A percentile compares a stretch with the other conserved stretches of the same genome.
These are phyloP conservation scores for Apodemus speciosus DNA, from an alignment of 2,113 vertebrate genomes.

Conservation along the genomic window DNA sequence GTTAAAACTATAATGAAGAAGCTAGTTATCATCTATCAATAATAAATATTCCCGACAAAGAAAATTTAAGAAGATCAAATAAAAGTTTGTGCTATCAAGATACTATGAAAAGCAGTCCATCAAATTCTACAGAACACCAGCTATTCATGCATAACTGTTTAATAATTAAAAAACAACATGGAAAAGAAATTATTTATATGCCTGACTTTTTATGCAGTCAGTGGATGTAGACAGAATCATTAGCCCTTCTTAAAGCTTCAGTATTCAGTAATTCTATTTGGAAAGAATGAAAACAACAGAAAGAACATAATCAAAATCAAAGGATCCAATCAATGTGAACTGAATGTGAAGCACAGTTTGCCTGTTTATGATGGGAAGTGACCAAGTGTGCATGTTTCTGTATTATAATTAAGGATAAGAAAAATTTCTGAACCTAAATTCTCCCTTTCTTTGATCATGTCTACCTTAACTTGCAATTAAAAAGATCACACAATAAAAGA, in stretches of 20 bases:
- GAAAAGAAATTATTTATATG: conserved; percentile 17
- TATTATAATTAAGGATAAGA: conserved; percentile 43
- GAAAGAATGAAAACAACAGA: conserved; percentile 32
- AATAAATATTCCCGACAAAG: conserved; percentile 52
- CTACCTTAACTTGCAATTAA: conserved; percentile 52
- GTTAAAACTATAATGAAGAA: conserved; percentile 63
- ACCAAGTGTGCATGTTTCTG: not conserved
- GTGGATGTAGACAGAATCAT: not conserved
- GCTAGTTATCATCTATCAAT: conserved; percentile 71
- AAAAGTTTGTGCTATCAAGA: conserved; percentile 19
- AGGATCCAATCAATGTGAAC: conserved; percentile 48
- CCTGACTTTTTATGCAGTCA: not conserved
- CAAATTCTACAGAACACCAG: not conserved
- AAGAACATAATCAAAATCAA: conserved; percentile 58
- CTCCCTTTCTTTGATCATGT: conserved; percentile 2
- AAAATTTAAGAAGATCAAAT: conserved; percentile 24
- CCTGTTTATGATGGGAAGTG: conserved; percentile 45
- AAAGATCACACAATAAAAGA: conserved; percentile 50
- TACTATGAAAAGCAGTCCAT: not conserved
- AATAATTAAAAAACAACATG: conserved; percentile 24
- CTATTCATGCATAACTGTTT: not conserved
- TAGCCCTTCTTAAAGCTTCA: not conserved
- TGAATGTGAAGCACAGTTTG: not conserved
- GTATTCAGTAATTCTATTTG: conserved; percentile 17
- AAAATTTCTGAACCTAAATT: conserved; percentile 60